Evolutionary conservation across 2,888 invertebrate species (phyloP).

Genomic region (Chouioia cunea): DNA sequence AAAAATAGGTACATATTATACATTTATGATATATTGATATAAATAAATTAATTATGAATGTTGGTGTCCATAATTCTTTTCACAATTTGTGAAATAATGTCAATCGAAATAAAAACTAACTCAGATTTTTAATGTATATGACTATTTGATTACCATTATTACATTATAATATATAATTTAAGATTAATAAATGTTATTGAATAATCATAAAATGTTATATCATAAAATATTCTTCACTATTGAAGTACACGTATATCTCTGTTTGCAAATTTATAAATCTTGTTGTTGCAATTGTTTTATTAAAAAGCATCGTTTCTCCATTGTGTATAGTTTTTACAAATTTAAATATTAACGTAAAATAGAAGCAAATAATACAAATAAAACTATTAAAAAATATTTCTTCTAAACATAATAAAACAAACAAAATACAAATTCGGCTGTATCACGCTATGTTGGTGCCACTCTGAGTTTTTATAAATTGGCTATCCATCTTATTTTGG

Average conservation of each 20-base stretch:
- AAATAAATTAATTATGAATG: too few relatives aligned
- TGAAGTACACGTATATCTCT: too few relatives aligned
- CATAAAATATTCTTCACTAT: not conserved
- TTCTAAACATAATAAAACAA: too few relatives aligned
- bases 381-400: too few relatives aligned
- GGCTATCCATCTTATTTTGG: slow-evolving; percentile 71
- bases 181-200: not conserved
- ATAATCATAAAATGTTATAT: too few relatives aligned
- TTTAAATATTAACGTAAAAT: slow-evolving; percentile 2
- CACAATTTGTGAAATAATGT: too few relatives aligned
- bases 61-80: too few relatives aligned
- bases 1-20: too few relatives aligned
- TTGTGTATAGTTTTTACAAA: slow-evolving; percentile 6
- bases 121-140: not conserved
- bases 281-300: not conserved
- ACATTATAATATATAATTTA: not conserved
- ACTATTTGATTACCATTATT: not conserved
- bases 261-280: not conserved
- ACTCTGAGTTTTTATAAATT: slow-evolving; percentile 73
- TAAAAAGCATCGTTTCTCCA: not conserved
- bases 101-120: too few relatives aligned
- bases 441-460: slow-evolving; percentile 74
- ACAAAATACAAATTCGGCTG: slow-evolving; percentile 49
- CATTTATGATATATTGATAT: too few relatives aligned
- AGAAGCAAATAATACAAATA: too few relatives aligned